A percentile compares a stretch with the other conserved stretches of the same genome.
Evolutionary conservation across 2,797 vertebrate species (phyloP).

Genomic region (Lacerta agilis): DNA sequence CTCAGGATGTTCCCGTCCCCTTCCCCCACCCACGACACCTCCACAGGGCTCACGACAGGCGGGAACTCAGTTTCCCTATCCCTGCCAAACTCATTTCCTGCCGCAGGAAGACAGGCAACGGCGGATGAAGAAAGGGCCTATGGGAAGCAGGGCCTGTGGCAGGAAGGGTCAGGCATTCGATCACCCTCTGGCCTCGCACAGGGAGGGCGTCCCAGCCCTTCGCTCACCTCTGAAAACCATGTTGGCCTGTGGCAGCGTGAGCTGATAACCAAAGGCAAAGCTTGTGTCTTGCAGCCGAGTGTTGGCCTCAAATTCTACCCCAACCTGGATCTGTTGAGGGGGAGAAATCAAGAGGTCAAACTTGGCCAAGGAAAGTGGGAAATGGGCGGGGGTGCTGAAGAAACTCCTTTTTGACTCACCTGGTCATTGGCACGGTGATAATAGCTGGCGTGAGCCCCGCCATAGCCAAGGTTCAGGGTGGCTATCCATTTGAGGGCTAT

Average conservation of each 20-base stretch:
- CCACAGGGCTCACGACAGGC: too few relatives aligned
- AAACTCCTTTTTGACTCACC: slow-evolving; percentile 54
- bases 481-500: slow-evolving; percentile 91
- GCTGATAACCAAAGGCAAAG: slow-evolving; percentile 95
- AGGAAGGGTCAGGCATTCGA: too few relatives aligned
- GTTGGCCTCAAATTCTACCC: slow-evolving; percentile 97
- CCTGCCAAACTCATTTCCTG: too few relatives aligned
- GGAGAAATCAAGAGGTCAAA: accelerated
- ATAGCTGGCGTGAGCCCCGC: slow-evolving; percentile 95
- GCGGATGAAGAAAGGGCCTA: not conserved
- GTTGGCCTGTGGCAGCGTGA: slow-evolving; percentile 91
- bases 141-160: too few relatives aligned
- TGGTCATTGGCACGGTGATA: slow-evolving; percentile 96
- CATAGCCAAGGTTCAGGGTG: slow-evolving; percentile 92
- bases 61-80: too few relatives aligned
- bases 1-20: too few relatives aligned
- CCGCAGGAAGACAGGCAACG: too few relatives aligned
- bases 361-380: accelerated
- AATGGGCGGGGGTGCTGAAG: accelerated
- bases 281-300: slow-evolving; percentile 93
- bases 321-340: slow-evolving; percentile 88
- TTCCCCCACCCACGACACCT: too few relatives aligned
- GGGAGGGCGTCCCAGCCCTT: not conserved
- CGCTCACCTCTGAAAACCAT: slow-evolving; percentile 90
- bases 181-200: not conserved